These are phyloP conservation scores for Clupea harengus DNA, from an alignment of 2,113 vertebrate genomes.

Conservation along the genomic window DNA sequence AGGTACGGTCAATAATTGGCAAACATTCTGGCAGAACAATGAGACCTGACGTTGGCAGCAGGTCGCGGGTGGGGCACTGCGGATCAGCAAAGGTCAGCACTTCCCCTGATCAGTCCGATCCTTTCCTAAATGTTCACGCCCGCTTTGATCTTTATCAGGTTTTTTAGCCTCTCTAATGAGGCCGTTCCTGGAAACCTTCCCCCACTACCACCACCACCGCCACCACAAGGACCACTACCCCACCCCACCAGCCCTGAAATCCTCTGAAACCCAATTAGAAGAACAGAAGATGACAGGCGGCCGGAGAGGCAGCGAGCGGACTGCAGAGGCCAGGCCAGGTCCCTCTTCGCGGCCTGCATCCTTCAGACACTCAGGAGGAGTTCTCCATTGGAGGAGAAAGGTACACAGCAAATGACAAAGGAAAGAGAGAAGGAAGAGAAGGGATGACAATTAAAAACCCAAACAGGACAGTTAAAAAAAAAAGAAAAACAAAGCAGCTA, in stretches of 20 bases:
- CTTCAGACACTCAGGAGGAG: not conserved
- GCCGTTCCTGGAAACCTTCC: slow-evolving; percentile 30
- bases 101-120: slow-evolving; percentile 27
- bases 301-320: slow-evolving; percentile 38
- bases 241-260: slow-evolving; percentile 37
- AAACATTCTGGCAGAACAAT: not conserved
- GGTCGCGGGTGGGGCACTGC: not conserved
- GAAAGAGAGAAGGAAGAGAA: slow-evolving; percentile 12
- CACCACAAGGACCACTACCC: not conserved
- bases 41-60: not conserved
- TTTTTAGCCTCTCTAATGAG: slow-evolving; percentile 26
- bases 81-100: slow-evolving; percentile 32
- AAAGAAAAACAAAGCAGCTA: not conserved
- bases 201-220: not conserved
- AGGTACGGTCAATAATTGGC: not conserved
- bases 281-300: slow-evolving; percentile 60
- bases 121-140: slow-evolving; percentile 41
- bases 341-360: not conserved
- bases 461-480: not conserved
- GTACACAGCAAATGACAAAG: not conserved
- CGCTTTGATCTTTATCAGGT: slow-evolving; percentile 20
- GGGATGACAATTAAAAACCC: not conserved
- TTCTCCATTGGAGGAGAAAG: not conserved
- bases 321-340: not conserved
- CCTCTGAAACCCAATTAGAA: slow-evolving; percentile 62